Evolutionary conservation across 2,888 invertebrate species (phyloP), one percentile per base, ranked within the genome.

Genomic region (Cylindroiulus punctatus): DNA sequence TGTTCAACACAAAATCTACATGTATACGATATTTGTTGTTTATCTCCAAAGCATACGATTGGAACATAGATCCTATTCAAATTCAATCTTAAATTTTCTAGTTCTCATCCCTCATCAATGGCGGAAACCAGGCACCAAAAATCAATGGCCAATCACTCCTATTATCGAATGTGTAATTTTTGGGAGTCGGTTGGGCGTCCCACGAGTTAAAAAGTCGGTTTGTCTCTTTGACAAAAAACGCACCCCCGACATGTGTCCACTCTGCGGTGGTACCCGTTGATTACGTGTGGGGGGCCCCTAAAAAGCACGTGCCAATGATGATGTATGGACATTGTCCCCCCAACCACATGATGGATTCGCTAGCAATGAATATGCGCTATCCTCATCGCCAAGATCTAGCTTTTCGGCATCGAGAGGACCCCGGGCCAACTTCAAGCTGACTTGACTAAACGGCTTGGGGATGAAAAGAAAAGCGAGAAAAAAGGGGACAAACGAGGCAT

Each of bases 241-340:
- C 26, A 10, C 30, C 76, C 65, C 76, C 76, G 30, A 76, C 76
- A 76, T 76, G 76, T 76, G 76, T 76, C 76, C 76, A 76, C 76
- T 76, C 76, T 76, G 76, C 76, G 76, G 76, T 76, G 76, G 76
- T 76, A 76, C 76, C 76, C 30, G 76, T 76, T 76, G 76, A 76
- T 76, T 76, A 76, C 76, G 76, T 30, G 76, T 76, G 76, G 76
- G 76, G 76, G 76, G 76, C 76, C 76, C 76, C 30, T 26, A 76
- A 76, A 76, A 76, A 76, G 44, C 83, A 44, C 83, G 83, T 83
- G 83, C 83, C 83, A 83, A 83, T 83, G 83, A 83, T 83, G 83
- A 83, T 83, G 83, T 83, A 83, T 83, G 83, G 44, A 42, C 40
- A 22, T n/a, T 40, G 40, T 40, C 26, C 44, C 82, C 81, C 40